Evolutionary conservation across 2,888 invertebrate species (phyloP).

Genomic region (Pollenia labialis): DNA sequence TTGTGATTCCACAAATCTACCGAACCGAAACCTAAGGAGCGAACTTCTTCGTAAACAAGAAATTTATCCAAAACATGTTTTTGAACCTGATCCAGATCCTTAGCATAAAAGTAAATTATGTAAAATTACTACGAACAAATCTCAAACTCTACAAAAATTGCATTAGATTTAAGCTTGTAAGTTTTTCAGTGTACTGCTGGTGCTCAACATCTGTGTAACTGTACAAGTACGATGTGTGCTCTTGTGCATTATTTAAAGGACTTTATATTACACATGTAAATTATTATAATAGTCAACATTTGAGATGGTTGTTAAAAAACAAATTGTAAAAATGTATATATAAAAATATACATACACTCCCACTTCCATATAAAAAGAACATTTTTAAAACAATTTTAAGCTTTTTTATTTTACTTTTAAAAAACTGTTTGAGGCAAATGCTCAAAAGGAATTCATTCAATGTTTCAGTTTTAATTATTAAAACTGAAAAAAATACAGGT

Average conservation of each 20-base stretch:
- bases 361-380: background rate
- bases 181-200: conserved; percentile 8
- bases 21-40: no score
- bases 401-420: background rate
- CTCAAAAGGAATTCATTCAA: background rate
- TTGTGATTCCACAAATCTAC: no score
- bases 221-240: background rate
- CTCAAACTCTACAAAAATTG: no score
- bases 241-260: conserved; percentile 57
- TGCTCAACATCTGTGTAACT: background rate
- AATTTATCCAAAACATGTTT: no score
- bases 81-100: no score
- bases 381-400: conserved; percentile 12
- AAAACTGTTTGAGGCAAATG: background rate
- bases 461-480: conserved; percentile 2
- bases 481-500: background rate
- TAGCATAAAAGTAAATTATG: no score
- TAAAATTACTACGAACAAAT: no score
- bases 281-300: conserved; percentile 61
- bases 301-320: conserved; percentile 38
- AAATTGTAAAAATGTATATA: conserved; percentile 20
- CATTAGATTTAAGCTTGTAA: no score
- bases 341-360: background rate
- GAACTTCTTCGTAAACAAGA: no score
- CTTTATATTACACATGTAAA: conserved; percentile 66